Conservation (phyloP, 2,797 vertebrate genomes). For the Erithacus rubecula region DNA sequence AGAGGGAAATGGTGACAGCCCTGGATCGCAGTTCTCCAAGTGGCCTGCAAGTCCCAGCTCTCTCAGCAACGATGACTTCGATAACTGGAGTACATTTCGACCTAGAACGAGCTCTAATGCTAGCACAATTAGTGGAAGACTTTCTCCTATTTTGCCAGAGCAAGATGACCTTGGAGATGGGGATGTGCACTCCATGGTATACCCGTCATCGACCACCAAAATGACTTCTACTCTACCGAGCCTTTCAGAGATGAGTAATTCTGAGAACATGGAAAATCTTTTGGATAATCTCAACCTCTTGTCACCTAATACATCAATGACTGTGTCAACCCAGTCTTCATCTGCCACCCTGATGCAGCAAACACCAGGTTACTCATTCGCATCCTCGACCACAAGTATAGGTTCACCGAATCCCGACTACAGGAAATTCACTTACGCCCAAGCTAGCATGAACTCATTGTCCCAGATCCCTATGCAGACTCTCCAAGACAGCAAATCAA, state of each 20-base stretch:
- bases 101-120: slow-evolving; percentile 96
- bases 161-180: slow-evolving; percentile 92
- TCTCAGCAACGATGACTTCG: slow-evolving; percentile 98
- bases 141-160: slow-evolving; percentile 94
- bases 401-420: slow-evolving; percentile 88
- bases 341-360: slow-evolving; percentile 89
- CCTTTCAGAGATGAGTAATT: slow-evolving; percentile 93
- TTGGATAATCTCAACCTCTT: slow-evolving; percentile 97
- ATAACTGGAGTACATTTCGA: slow-evolving; percentile 93
- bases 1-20: slow-evolving; percentile 91
- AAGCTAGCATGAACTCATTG: slow-evolving; percentile 85
- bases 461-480: slow-evolving; percentile 90
- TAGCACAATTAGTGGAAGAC: slow-evolving; percentile 92
- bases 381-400: slow-evolving; percentile 86
- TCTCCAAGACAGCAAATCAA: slow-evolving; percentile 86
- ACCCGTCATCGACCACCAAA: slow-evolving; percentile 88
- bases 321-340: slow-evolving; percentile 90
- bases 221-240: slow-evolving; percentile 95
- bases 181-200: slow-evolving; percentile 91
- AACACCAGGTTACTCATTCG: slow-evolving; percentile 89
- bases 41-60: slow-evolving; percentile 98
- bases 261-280: slow-evolving; percentile 98
- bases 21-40: slow-evolving; percentile 91
- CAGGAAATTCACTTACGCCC: slow-evolving; percentile 91
- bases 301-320: slow-evolving; percentile 88